Percentiles rank a stretch among this genome's conserved stretches.
phyloP scores from a whole-genome alignment of 2,888 invertebrate species.

The Nematopogon swammerdamellus region DNA sequence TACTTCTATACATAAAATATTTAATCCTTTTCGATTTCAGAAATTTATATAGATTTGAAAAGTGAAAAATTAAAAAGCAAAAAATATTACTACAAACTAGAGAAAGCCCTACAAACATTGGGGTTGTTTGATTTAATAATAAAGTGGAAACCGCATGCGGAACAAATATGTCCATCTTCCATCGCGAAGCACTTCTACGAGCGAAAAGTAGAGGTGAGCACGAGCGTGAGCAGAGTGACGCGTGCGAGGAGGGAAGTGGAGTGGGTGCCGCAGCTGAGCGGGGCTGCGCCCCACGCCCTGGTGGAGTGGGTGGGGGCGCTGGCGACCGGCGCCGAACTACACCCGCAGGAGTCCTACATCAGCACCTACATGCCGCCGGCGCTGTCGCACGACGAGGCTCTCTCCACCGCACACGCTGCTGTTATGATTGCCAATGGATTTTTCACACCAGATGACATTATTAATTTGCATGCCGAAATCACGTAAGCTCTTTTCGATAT shows the following conservation, averaged over 20 bases:
- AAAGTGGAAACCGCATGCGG: constrained; percentile 31
- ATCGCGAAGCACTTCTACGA: constrained; percentile 41
- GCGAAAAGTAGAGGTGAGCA: constrained; percentile 20
- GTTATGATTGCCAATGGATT: constrained; percentile 31
- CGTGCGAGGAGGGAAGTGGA: constrained; percentile 20
- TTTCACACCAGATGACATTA: constrained; percentile 22
- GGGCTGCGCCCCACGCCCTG: too few relatives aligned
- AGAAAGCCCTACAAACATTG: constrained; percentile 22
- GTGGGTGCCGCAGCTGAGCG: constrained; percentile 26
- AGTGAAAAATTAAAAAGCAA: constrained; percentile 20
- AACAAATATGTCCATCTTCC: constrained; percentile 37
- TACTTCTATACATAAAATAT: too few relatives aligned
- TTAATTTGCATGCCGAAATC: constrained; percentile 7
- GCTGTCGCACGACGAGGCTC: constrained; percentile 22
- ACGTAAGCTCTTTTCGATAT: not conserved
- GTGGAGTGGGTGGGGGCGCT: constrained; percentile 44
- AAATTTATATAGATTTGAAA: not conserved
- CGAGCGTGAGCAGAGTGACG: constrained; percentile 17
- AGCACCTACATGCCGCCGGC: constrained; percentile 39
- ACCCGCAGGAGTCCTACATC: constrained; percentile 27
- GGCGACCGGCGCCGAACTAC: constrained; percentile 23
- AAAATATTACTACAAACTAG: constrained; percentile 20
- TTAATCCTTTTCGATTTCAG: too few relatives aligned
- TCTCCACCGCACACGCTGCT: constrained; percentile 30
- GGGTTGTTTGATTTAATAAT: constrained; percentile 28